phyloP scores from a whole-genome alignment of 2,888 invertebrate genomes.

The Pilophorus perplexus region DNA sequence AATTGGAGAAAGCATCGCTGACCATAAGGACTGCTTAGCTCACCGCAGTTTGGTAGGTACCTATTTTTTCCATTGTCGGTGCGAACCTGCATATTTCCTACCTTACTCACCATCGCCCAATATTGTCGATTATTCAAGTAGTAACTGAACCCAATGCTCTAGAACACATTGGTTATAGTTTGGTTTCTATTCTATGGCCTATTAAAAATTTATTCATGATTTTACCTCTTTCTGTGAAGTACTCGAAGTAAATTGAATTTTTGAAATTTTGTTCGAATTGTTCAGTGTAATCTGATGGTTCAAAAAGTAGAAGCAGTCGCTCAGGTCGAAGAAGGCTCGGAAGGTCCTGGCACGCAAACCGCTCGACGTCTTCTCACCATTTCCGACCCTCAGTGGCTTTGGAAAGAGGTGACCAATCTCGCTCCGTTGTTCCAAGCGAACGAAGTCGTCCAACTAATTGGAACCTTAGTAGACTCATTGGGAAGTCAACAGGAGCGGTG shows the following conservation, averaged over 20 bases:
- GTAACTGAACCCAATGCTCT: too few species aligned
- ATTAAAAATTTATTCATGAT: too few species aligned
- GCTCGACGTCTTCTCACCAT: constrained; percentile 41
- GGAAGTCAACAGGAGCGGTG: constrained; percentile 37
- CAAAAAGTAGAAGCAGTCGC: constrained; percentile 46
- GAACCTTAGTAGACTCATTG: constrained; percentile 30
- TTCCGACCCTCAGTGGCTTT: constrained; percentile 43
- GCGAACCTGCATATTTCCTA: neutral
- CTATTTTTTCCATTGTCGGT: too few species aligned
- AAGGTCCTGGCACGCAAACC: constrained; percentile 42
- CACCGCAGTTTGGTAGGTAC: constrained; percentile 10
- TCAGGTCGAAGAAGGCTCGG: constrained; percentile 42
- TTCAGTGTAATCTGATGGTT: constrained; percentile 44
- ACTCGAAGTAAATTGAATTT: too few species aligned
- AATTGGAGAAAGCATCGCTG: constrained; percentile 33
- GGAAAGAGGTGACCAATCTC: constrained; percentile 37
- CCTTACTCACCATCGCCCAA: too few species aligned
- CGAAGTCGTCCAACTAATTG: constrained; percentile 42
- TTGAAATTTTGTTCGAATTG: neutral
- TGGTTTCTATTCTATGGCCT: too few species aligned
- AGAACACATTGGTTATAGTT: too few species aligned
- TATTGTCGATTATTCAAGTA: too few species aligned
- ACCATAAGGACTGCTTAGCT: constrained; percentile 33
- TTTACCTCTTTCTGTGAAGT: too few species aligned
- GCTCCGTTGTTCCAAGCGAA: constrained; percentile 43